Evolutionary conservation across 2,113 vertebrate species (phyloP), one percentile per base, ranked within the genome.

Genomic region (Pleuronectes platessa): DNA sequence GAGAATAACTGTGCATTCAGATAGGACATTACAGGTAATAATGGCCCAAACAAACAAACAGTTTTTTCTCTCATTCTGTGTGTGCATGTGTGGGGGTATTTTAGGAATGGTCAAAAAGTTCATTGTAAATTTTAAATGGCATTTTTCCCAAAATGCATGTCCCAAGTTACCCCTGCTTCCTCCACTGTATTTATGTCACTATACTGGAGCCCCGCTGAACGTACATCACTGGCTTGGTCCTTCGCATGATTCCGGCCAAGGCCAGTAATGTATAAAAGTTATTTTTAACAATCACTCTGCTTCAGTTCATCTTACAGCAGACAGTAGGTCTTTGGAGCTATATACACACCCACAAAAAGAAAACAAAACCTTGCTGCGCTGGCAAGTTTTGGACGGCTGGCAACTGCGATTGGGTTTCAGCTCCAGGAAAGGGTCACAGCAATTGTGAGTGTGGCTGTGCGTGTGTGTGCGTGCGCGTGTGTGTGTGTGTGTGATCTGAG

Each of bases 301-400:
- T 53, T 72, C 31, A 3, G n/a, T 76, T 78, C 23, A 62, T 64
- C 42, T 76, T 61, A 73, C 62, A 75, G 67, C 49, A 78, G 63
- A 68, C 71, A 66, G 53, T 24, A 40, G 63, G 66, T 62, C 67
- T 78, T 85, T 75, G 6, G 24, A 85, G 56, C 77, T 56, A 74
- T 47, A 79, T n/a, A 21, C 31, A 72, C 13, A 76, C 71, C 64
- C 56, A 54, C 71, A 61, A 70, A 72, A 84, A 80, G 68, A 89
- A 89, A 86, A 88, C 75, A 88, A 78, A 89, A 81, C 88, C 78
- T 81, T 86, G 81, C 81, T 80, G 79, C 47, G 76, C 86, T 88
- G 76, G 87, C 75, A 87, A 31, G 78, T 87, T 86, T 83, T 79
- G 61, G 61, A 83, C 47, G 79, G 71, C 59, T 87, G 67, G 79